phyloP scores from a whole-genome alignment of 2,797 vertebrate species.

The Atherinosoma microstoma region DNA sequence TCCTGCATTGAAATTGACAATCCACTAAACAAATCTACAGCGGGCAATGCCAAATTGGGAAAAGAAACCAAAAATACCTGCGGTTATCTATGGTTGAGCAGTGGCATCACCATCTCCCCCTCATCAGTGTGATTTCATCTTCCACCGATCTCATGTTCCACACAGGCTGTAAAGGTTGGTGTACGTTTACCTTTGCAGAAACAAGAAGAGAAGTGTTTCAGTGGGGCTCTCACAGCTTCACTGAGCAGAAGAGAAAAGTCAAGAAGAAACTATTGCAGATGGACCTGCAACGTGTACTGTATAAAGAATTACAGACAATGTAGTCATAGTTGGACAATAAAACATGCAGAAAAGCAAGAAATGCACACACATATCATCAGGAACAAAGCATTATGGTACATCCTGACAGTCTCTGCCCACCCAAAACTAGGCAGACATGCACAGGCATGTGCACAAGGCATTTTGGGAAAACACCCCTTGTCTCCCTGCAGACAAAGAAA shows the following conservation, averaged over 20 bases:
- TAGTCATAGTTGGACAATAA: not conserved
- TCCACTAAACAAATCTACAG: not conserved
- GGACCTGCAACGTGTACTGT: constrained; percentile 40
- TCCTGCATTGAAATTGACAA: not conserved
- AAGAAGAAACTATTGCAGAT: constrained; percentile 23
- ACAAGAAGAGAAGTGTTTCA: constrained; percentile 53
- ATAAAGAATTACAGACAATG: constrained; percentile 17
- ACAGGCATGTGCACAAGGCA: constrained; percentile 51
- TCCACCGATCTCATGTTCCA: constrained; percentile 39
- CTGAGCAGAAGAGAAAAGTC: constrained; percentile 26
- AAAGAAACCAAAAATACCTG: not conserved
- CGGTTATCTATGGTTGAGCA: constrained; percentile 56
- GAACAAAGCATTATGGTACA: constrained; percentile 24
- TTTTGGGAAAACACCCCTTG: constrained; percentile 58
- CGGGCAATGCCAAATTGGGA: no score
- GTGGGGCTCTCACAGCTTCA: constrained; percentile 50
- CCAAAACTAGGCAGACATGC: constrained; percentile 50
- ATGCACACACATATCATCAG: constrained; percentile 32
- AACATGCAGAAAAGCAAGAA: constrained; percentile 7
- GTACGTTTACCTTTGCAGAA: constrained; percentile 49
- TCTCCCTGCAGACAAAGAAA: constrained; percentile 62
- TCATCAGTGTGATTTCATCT: constrained; percentile 34
- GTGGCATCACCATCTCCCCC: constrained; percentile 57
- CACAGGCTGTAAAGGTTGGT: constrained; percentile 27
- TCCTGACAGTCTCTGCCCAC: constrained; percentile 52